These are phyloP conservation scores for Macrophya annulata DNA, from an alignment of 2,888 invertebrate species.

Conservation along the genomic window DNA sequence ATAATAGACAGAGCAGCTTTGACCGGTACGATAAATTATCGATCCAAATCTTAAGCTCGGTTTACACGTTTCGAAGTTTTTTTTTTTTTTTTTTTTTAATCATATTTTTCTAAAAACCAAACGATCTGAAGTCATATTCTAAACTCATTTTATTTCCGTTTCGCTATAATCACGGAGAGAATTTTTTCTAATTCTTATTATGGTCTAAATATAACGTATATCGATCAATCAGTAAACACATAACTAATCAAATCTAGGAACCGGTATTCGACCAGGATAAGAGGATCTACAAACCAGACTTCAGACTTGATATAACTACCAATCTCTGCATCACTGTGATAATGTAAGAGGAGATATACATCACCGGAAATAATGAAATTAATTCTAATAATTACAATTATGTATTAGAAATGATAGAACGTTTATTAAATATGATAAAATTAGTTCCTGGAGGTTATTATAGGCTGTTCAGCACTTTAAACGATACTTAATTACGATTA, in stretches of 20 bases:
- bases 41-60: neutral
- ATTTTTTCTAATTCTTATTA: neutral
- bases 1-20: neutral
- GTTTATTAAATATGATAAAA: neutral
- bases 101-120: neutral
- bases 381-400: neutral
- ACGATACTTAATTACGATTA: neutral
- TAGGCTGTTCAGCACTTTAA: neutral
- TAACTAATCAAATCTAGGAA: neutral
- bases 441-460: neutral
- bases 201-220: neutral
- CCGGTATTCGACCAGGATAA: neutral
- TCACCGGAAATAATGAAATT: conserved; percentile 1
- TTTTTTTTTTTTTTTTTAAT: neutral
- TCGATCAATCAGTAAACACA: neutral
- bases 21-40: neutral
- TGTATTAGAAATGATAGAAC: neutral
- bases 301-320: neutral
- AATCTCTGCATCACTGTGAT: neutral
- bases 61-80: neutral
- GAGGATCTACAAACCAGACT: neutral
- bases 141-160: too few species aligned
- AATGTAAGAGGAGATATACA: neutral
- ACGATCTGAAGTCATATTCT: neutral
- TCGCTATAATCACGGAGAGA: too few species aligned